Percentiles rank a stretch among this genome's conserved stretches.
phyloP scores from a whole-genome alignment of 2,888 invertebrate genomes.

The Chrysopilus asiliformis region DNA sequence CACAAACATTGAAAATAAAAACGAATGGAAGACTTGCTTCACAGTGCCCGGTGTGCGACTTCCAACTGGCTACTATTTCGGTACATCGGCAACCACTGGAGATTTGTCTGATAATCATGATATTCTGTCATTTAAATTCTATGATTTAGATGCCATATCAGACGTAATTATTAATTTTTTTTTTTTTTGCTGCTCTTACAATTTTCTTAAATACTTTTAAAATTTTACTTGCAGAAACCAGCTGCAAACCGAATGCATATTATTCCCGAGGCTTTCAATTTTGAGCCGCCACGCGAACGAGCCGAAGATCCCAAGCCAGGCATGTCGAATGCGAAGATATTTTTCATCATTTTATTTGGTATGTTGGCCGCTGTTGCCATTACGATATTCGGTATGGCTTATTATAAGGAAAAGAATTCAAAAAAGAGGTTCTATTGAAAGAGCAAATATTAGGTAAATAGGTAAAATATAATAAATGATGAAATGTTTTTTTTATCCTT shows the following conservation, averaged over 20 bases:
- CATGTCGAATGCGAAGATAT: conserved; percentile 81
- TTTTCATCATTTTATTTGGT: conserved; percentile 72
- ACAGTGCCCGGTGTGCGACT: conserved; percentile 75
- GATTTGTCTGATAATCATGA: conserved; percentile 96
- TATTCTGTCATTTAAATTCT: conserved; percentile 79
- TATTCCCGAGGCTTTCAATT: conserved; percentile 75
- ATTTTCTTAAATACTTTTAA: no score
- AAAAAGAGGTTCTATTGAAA: conserved; percentile 59
- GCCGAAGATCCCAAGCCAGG: conserved; percentile 78
- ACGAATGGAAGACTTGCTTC: conserved; percentile 90
- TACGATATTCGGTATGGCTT: conserved; percentile 78
- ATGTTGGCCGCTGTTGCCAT: conserved; percentile 71
- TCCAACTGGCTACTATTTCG: conserved; percentile 92
- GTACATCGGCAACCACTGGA: conserved; percentile 91
- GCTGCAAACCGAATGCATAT: conserved; percentile 60
- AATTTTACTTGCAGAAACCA: conserved; percentile 39
- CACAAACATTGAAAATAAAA: conserved; percentile 82
- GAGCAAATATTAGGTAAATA: neutral
- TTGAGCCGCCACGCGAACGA: conserved; percentile 84
- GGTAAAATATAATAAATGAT: neutral
- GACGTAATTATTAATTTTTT: conserved; percentile 7
- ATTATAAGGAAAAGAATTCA: conserved; percentile 84
- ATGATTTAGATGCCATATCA: conserved; percentile 57
- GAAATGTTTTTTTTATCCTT: conserved; percentile 1
- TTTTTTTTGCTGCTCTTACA: conserved; percentile 16